Conservation (phyloP, 1,140 invertebrate species). For the Lasaia peninsularis region DNA sequence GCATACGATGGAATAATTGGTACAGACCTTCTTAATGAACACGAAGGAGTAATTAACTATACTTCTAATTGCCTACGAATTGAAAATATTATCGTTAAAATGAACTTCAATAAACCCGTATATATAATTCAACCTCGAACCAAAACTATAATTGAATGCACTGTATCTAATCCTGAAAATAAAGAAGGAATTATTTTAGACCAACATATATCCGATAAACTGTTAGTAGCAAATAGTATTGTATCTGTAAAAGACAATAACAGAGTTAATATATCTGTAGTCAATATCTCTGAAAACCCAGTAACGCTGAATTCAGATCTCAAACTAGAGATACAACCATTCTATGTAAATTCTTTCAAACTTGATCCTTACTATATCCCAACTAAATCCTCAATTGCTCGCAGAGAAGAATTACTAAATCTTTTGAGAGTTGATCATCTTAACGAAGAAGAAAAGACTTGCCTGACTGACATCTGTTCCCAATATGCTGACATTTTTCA, state of each 20-base stretch:
- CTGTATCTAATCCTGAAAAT: not conserved
- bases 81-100: not conserved
- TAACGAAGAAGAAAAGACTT: too few species aligned
- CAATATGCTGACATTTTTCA: too few species aligned
- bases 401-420: too few species aligned
- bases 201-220: not conserved
- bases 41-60: not conserved
- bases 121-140: not conserved
- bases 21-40: not conserved
- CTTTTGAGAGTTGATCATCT: too few species aligned
- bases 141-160: not conserved
- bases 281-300: not conserved
- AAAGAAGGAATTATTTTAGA: constrained; percentile 3
- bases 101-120: not conserved
- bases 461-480: too few species aligned
- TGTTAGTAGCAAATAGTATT: not conserved
- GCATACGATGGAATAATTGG: not conserved
- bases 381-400: too few species aligned
- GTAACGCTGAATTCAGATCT: not conserved
- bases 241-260: not conserved
- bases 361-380: too few species aligned
- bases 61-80: not conserved
- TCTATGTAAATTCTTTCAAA: not conserved
- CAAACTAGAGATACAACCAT: not conserved
- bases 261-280: not conserved